phyloP scores from a whole-genome alignment of 2,113 vertebrate species.

The Muscicapa adusta region DNA sequence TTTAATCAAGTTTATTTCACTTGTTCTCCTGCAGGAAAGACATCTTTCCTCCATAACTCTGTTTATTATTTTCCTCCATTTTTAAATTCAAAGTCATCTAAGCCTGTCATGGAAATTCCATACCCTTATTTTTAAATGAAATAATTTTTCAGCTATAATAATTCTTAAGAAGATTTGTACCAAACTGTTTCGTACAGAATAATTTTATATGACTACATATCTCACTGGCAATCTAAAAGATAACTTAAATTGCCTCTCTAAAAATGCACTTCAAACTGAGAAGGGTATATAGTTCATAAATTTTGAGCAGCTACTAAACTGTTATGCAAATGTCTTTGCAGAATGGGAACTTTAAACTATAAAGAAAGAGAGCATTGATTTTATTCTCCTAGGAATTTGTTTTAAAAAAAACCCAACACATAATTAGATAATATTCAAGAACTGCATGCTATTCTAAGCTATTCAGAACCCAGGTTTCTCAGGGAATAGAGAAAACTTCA shows the following conservation, averaged over 20 bases:
- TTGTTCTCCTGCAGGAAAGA: background rate
- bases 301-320: background rate
- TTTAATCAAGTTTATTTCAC: background rate
- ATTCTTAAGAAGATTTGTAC: background rate
- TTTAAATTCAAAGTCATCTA: background rate
- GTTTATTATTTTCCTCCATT: background rate
- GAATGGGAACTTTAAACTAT: background rate
- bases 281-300: background rate
- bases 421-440: background rate
- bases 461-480: background rate
- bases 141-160: background rate
- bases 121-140: background rate
- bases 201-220: background rate
- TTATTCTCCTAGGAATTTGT: background rate
- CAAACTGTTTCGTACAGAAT: background rate
- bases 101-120: background rate
- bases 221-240: background rate
- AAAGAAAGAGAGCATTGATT: background rate
- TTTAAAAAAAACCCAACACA: fast-evolving
- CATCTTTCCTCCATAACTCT: background rate
- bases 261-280: background rate
- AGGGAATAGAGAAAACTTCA: background rate
- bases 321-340: background rate
- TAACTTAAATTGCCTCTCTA: background rate
- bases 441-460: background rate